phyloP scores from a whole-genome alignment of 2,888 invertebrate species.

The Sesia bembeciformis region DNA sequence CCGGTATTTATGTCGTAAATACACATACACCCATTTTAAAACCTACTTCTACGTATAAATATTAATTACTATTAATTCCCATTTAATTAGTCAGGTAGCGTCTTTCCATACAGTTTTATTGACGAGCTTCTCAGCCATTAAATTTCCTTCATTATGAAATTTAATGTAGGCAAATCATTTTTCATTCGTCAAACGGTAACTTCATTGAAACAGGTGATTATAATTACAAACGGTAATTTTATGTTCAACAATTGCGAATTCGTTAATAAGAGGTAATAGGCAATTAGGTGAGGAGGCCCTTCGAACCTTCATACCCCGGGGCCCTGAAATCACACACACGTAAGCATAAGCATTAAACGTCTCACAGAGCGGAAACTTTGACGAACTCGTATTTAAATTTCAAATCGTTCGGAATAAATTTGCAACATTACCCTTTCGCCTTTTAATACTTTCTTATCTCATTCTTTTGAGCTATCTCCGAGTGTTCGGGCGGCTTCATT shows the following conservation, averaged over 20 bases:
- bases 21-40: too few species aligned
- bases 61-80: too few species aligned
- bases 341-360: slow-evolving; percentile 39
- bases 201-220: background rate
- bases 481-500: slow-evolving; percentile 20
- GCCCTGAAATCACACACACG: slow-evolving; percentile 12
- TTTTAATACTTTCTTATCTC: slow-evolving; percentile 34
- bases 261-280: slow-evolving; percentile 20
- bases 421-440: slow-evolving; percentile 48
- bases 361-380: slow-evolving; percentile 46
- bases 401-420: slow-evolving; percentile 61
- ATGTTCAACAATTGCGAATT: slow-evolving; percentile 6
- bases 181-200: too few species aligned
- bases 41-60: too few species aligned
- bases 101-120: too few species aligned
- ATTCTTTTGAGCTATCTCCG: slow-evolving; percentile 7
- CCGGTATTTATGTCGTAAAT: too few species aligned
- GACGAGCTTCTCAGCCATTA: too few species aligned
- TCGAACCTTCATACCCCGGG: slow-evolving; percentile 5
- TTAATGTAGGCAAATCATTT: too few species aligned
- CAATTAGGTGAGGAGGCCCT: slow-evolving; percentile 21
- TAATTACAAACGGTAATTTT: background rate
- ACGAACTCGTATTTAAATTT: slow-evolving; percentile 64
- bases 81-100: too few species aligned
- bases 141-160: too few species aligned